Percentiles rank a stretch among this genome's conserved stretches.
Evolutionary conservation across 2,113 vertebrate species (phyloP).

Genomic region (Tiliqua scincoides): DNA sequence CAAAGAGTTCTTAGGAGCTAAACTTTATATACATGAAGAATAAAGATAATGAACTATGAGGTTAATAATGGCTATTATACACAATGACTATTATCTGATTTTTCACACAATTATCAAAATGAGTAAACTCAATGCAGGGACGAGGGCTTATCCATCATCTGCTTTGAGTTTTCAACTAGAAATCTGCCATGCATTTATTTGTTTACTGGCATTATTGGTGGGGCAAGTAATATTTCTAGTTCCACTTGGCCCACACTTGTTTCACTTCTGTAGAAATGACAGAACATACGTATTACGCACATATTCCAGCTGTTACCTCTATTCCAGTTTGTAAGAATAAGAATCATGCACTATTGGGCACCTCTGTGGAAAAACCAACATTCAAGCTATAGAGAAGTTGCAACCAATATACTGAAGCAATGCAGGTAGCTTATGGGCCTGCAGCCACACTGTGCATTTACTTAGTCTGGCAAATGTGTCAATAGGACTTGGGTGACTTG

Average conservation of each 20-base stretch:
- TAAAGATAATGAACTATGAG: constrained; percentile 4
- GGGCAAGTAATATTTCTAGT: neutral
- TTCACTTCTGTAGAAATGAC: neutral
- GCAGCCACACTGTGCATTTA: neutral
- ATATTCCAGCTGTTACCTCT: neutral
- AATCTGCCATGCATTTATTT: neutral
- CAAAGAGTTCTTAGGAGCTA: neutral
- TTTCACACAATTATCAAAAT: neutral
- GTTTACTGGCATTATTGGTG: neutral
- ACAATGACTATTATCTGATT: neutral
- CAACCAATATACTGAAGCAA: neutral
- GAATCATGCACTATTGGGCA: neutral
- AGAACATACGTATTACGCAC: neutral
- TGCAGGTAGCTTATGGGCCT: neutral
- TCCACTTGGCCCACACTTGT: neutral
- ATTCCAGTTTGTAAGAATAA: neutral
- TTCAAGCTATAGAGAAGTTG: neutral
- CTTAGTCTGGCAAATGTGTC: neutral
- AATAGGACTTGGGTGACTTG: neutral
- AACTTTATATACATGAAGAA: neutral
- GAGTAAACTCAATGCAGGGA: neutral
- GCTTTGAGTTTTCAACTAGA: neutral
- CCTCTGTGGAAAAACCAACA: neutral
- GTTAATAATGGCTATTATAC: neutral
- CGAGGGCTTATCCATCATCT: neutral